These are phyloP conservation scores for Vulpes vulpes DNA, from an alignment of 2,113 vertebrate species.

Conservation along the genomic window DNA sequence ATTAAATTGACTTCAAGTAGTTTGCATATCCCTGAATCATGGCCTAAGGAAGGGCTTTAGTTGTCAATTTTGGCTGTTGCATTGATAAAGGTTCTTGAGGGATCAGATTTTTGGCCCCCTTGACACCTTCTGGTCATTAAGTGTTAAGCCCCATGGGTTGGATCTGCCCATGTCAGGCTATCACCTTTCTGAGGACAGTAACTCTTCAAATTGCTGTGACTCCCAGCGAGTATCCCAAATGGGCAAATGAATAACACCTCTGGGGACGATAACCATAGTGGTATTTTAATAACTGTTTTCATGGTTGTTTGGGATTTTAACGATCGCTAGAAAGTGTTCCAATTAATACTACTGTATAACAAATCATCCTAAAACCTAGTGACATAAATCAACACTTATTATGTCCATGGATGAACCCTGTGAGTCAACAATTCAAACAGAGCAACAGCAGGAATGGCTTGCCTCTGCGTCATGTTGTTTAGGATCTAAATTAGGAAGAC, in stretches of 20 bases:
- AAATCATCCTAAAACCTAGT: background rate
- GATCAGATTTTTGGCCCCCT: background rate
- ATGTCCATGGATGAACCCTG: background rate
- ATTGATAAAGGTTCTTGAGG: background rate
- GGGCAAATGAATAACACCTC: background rate
- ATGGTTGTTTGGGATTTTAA: background rate
- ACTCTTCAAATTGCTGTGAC: background rate
- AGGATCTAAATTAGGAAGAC: background rate
- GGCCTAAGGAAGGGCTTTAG: background rate
- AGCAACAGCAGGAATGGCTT: background rate
- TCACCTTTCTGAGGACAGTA: background rate
- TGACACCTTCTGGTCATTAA: conserved; percentile 8
- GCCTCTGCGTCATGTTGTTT: background rate
- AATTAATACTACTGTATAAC: background rate
- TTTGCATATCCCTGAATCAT: background rate
- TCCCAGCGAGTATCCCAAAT: background rate
- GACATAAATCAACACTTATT: background rate
- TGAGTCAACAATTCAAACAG: conserved; percentile 5
- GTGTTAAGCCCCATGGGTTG: background rate
- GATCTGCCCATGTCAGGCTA: background rate
- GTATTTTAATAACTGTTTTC: background rate
- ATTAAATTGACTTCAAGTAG: background rate
- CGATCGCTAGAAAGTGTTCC: background rate
- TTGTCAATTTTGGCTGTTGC: background rate
- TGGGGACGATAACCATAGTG: background rate